phyloP scores from a whole-genome alignment of 2,888 invertebrate genomes.

The Phalera bucephala region DNA sequence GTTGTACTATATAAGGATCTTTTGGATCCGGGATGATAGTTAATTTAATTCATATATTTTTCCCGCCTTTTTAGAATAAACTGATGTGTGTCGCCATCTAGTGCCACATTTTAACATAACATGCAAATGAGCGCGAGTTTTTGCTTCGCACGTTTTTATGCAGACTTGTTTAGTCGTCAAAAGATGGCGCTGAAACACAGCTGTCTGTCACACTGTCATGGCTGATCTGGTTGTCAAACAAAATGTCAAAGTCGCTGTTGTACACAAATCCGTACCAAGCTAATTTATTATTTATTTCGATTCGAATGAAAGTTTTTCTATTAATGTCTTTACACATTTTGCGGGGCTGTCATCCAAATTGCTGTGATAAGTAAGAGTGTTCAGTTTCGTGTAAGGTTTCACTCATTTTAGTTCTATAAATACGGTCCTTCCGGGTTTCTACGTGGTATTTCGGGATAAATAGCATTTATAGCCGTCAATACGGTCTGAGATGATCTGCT shows the following conservation, averaged over 20 bases:
- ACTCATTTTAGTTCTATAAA: conserved; percentile 61
- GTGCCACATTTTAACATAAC: conserved; percentile 25
- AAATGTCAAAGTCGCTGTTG: conserved; percentile 58
- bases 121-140: conserved; percentile 49
- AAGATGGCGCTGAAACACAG: conserved; percentile 60
- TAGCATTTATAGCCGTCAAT: conserved; percentile 49
- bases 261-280: conserved; percentile 74
- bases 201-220: conserved; percentile 34
- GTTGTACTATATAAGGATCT: too few relatives aligned
- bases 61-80: background rate
- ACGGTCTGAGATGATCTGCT: conserved; percentile 39
- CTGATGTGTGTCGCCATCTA: conserved; percentile 50
- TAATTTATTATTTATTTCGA: conserved; percentile 77
- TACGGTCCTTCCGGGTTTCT: conserved; percentile 60
- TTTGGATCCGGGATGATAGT: too few relatives aligned
- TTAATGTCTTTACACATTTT: conserved; percentile 49
- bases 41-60: background rate
- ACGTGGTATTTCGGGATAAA: conserved; percentile 56
- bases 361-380: conserved; percentile 51
- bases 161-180: conserved; percentile 23
- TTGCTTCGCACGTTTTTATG: conserved; percentile 12
- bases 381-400: conserved; percentile 54
- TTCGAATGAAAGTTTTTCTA: conserved; percentile 51
- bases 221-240: conserved; percentile 39
- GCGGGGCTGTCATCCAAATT: conserved; percentile 40